Base-by-base conservation (phyloP, 2,113 vertebrate genomes). In the Garra rufa region DNA sequence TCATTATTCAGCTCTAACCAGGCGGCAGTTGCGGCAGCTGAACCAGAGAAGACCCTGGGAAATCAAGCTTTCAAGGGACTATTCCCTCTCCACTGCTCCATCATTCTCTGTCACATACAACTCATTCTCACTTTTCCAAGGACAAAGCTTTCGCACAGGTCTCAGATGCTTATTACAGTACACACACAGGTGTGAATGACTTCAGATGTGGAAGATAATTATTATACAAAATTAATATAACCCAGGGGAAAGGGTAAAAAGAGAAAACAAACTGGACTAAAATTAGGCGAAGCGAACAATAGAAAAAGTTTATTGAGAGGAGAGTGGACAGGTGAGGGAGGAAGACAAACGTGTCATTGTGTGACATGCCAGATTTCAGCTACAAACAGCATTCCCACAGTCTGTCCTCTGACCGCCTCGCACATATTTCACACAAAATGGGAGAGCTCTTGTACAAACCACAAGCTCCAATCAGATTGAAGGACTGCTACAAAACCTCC, bases 1-100 rank as follows among this genome's bases (percentile, higher is more conserved):
- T 84, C 70, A 87, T 87, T 84, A 87, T 84, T 87, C 82, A 84
- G 28, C 78, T 84, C 44, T 80, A 84, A 80, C 82, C 85, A 73
- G 75, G 52, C 67, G 44, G 44, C 44, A 70, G 81, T 78, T 46
- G 19, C 38, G 24, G 67, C 65, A 65, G 75, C 75, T 78, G 63
- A 79, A 83, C 48, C 81, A 86, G 75, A 76, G 76, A 84, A 82
- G 71, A 87, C 82, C 48, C 82, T 86, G 85, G 85, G 85, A 87
- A 87, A 87, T 87, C 76, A 86, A 70, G 75, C 76, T 83, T 85
- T 80, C 83, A 85, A 26, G 55, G 41, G 77, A 85, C 55, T 52
- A 65, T 84, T 76, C 71, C 28, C 74, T 69, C 8, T 63, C 43
- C 50, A 3, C 65, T 55, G 76, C 67, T 84, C 76, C 85, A 81